Conservation (phyloP, 1,140 invertebrate species). For the Eubasilissa regina region DNA sequence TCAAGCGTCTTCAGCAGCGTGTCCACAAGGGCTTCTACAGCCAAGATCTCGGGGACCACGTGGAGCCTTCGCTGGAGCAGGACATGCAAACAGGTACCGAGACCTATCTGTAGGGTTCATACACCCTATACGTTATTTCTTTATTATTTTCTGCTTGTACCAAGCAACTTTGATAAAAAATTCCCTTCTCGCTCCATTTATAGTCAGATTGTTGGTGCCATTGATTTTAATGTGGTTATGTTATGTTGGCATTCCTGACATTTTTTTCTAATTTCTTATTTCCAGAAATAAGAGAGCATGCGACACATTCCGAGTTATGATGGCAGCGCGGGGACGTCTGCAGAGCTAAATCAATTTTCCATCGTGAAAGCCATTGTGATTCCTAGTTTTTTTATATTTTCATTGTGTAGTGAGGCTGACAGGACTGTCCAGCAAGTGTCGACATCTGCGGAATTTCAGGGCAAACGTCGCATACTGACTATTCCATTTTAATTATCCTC, state of each 20-base stretch:
- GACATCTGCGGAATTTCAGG: too few relatives aligned
- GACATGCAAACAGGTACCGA: not conserved
- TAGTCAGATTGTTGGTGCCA: too few relatives aligned
- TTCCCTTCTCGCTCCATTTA: too few relatives aligned
- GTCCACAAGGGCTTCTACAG: constrained; percentile 77
- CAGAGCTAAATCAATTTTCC: constrained; percentile 34
- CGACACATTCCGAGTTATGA: constrained; percentile 58
- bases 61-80: not conserved
- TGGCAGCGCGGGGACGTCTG: constrained; percentile 22
- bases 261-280: constrained; percentile 30
- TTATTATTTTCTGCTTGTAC: too few relatives aligned
- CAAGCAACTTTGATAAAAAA: too few relatives aligned
- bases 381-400: constrained; percentile 26
- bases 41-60: constrained; percentile 29
- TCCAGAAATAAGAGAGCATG: constrained; percentile 20
- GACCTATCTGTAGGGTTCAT: too few relatives aligned
- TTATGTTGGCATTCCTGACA: too few relatives aligned
- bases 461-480: not conserved
- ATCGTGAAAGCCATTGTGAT: constrained; percentile 41
- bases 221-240: too few relatives aligned
- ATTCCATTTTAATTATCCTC: too few relatives aligned
- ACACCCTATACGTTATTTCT: too few relatives aligned
- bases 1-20: constrained; percentile 86
- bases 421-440: too few relatives aligned
- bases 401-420: not conserved